phyloP scores from a whole-genome alignment of 1,140 invertebrate genomes.

The Zaprionus nigranus region DNA sequence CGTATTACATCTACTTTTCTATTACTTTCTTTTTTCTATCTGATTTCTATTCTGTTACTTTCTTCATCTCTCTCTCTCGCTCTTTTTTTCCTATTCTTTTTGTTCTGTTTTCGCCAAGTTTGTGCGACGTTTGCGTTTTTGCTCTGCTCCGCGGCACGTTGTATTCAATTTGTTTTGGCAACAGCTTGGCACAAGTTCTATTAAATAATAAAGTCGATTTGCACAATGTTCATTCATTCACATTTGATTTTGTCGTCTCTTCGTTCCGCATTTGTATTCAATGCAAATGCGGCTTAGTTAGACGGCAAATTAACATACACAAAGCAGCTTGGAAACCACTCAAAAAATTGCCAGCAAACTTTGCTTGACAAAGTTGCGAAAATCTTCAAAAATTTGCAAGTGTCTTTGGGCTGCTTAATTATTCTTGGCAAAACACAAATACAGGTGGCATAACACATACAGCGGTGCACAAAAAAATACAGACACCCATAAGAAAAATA shows the following conservation, averaged over 20 bases:
- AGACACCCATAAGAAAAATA: too few species aligned
- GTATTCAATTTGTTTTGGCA: conserved; percentile 81
- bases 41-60: conserved; percentile 52
- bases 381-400: background rate
- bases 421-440: background rate
- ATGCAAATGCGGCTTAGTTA: conserved; percentile 52
- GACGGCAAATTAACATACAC: conserved; percentile 13
- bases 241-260: conserved; percentile 19
- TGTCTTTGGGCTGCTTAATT: conserved; percentile 3
- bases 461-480: background rate
- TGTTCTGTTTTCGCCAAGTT: conserved; percentile 20
- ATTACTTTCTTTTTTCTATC: conserved; percentile 58
- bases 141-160: conserved; percentile 54
- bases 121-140: conserved; percentile 33
- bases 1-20: conserved; percentile 78
- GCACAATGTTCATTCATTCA: conserved; percentile 54
- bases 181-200: conserved; percentile 77
- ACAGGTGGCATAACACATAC: background rate
- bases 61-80: background rate
- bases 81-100: conserved; percentile 33
- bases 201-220: conserved; percentile 82
- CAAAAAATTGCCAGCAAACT: conserved; percentile 1
- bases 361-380: background rate
- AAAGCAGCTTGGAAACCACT: conserved; percentile 28
- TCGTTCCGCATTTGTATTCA: conserved; percentile 52